Base-by-base conservation (phyloP, 2,888 invertebrate species). In the Orchestes rusci region DNA sequence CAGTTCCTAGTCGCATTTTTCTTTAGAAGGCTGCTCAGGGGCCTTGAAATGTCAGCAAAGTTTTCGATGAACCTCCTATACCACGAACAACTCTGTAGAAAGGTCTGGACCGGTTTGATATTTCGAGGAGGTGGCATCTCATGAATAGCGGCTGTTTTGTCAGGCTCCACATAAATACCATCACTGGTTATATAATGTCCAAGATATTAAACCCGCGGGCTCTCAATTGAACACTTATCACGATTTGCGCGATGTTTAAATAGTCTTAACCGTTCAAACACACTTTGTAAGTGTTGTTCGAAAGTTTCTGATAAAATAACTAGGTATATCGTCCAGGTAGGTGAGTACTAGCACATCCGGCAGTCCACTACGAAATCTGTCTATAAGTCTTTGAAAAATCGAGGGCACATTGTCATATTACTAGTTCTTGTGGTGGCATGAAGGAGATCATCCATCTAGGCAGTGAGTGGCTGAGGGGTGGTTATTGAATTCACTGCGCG, bases 191-290 rank as follows among this genome's bases (percentile, higher is more conserved):
- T 48, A 2, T 52, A 2, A 35, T 53, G 54, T 19, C 54, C 58
- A 29, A 58, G 43, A 31, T 54, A 59, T 4, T 47, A 44, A 3
- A 55, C 48, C 5, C 12, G 13, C 2, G 29, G 8, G 12, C 53
- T 29, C 5, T 30, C 42, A 32, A 60, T 58, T 2, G 16, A 7
- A 43, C 55, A 57, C 40, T 61, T 60, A 16, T 33, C 29, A 2
- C 8, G 39, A 29, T 55, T 53, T 8, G 39, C 37, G 13, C 48
- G 16, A 19, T 55, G 28, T 16, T 53, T 41, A 28, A 46, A 53
- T 18, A 27, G 7, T 12, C 7, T 10, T 31, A 31, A 12, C 5
- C 31, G 31, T 5, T 31, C 31, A 31, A 31, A 31, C 8, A 31
- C 34, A 10, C 17, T 39, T 36, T 16, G 35, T 34, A 27, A 28